Evolutionary conservation across 2,797 vertebrate genomes (phyloP).

Genomic region (Psittacula echo): DNA sequence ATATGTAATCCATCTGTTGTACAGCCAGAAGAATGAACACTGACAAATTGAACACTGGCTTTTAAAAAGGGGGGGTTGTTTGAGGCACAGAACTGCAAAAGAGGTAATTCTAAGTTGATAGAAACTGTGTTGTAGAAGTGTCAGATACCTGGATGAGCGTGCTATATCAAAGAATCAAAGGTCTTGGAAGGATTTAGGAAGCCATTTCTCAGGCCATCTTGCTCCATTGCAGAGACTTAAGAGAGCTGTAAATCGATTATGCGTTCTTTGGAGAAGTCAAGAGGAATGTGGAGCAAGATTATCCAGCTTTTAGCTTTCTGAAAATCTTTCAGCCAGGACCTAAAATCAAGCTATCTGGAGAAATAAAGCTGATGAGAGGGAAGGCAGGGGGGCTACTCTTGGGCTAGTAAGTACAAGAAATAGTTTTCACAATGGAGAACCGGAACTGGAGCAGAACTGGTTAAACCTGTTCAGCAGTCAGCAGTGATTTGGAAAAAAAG

Average conservation of each 20-base stretch:
- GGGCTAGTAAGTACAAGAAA: neutral
- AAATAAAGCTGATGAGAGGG: neutral
- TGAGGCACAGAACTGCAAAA: neutral
- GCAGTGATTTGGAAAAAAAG: neutral
- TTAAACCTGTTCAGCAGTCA: neutral
- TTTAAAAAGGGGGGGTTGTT: neutral
- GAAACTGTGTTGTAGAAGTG: neutral
- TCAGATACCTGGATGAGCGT: neutral
- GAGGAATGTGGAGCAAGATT: slow-evolving; percentile 5
- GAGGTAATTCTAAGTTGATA: neutral
- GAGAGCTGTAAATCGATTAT: slow-evolving; percentile 19
- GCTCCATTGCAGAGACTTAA: neutral
- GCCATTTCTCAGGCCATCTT: slow-evolving; percentile 15
- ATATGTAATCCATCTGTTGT: neutral
- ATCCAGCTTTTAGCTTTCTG: slow-evolving; percentile 16
- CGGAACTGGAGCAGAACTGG: neutral
- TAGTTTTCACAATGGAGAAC: neutral
- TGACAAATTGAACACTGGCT: neutral
- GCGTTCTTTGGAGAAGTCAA: slow-evolving; percentile 32
- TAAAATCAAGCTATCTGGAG: neutral
- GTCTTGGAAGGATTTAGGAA: slow-evolving; percentile 36
- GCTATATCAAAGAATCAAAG: neutral
- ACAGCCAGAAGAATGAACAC: neutral
- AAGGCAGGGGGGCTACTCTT: neutral
- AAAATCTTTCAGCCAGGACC: neutral